phyloP scores from a whole-genome alignment of 2,797 vertebrate species.

The Enteromius unitaeniatus region DNA sequence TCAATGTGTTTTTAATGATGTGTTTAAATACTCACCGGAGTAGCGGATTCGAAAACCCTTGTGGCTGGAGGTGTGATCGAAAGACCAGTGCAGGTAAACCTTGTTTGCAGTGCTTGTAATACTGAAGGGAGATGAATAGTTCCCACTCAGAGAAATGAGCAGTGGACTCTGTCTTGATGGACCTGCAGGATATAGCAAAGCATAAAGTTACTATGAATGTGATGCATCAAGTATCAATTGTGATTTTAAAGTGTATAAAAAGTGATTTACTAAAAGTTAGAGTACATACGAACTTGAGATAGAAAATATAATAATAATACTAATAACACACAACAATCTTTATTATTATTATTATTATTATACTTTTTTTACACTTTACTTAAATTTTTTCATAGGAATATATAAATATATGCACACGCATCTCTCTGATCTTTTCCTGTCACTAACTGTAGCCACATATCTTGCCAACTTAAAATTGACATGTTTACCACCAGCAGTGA shows the following conservation, averaged over 20 bases:
- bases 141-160: slow-evolving; percentile 93
- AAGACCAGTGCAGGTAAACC: slow-evolving; percentile 97
- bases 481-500: slow-evolving; percentile 28
- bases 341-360: too few relatives aligned
- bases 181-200: slow-evolving; percentile 73
- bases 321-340: not conserved
- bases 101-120: slow-evolving; percentile 91
- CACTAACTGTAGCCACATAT: slow-evolving; percentile 27
- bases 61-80: slow-evolving; percentile 93
- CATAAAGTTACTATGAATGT: not conserved
- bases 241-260: not conserved
- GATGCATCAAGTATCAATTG: not conserved
- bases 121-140: slow-evolving; percentile 91
- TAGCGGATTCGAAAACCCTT: slow-evolving; percentile 98
- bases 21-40: slow-evolving; percentile 78
- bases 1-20: not conserved
- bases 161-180: slow-evolving; percentile 92
- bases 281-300: not conserved
- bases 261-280: not conserved
- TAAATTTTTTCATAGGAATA: too few relatives aligned
- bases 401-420: too few relatives aligned
- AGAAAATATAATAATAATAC: too few relatives aligned
- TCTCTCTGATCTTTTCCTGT: not conserved
- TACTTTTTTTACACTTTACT: too few relatives aligned
- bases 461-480: slow-evolving; percentile 25